Base-by-base conservation (phyloP, 2,888 invertebrate genomes). In the Mystacides longicornis region DNA sequence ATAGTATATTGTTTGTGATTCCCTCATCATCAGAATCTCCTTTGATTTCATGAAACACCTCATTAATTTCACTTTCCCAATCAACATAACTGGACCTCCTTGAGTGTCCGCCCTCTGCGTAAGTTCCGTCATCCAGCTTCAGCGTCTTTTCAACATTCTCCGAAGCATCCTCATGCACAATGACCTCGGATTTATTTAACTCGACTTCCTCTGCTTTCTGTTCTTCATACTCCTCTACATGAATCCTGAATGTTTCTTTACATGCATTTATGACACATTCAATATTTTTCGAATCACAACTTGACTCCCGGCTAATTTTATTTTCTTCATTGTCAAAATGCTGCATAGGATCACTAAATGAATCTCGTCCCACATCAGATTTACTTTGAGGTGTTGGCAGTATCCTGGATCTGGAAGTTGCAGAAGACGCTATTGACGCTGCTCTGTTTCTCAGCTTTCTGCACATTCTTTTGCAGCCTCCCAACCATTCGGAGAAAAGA, bases 401-500 rank as follows among this genome's bases (percentile, higher is more conserved):
- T 21, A 61, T 55, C 27, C 49, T 43, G 1, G 56, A 56, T 20
- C 48, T 18, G 7, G 51, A 48, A 19, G 51, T 51, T 20, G 14
- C 23, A 5, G 57, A 49, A 3, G 51, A 43, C 4, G 23, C 37
- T 4, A 56, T 23, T 7, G 56, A 46, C n/a, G 51, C 50, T 14
- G 33, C 33, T 33, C 62, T 46, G 23, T 60, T 23, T 63, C 64
- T 64, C 43, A 68, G 69, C 18, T 63, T 62, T 59, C 72, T 69
- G 62, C 84, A 85, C 63, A 78, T 77, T 64, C 78, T 80, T 0
- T 83, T 74, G 58, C 84, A 83, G 2, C 86, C 86, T 19, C 86
- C 85, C 65, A 86, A 80, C 72, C 82, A 83, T 72, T 89, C 89
- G 0, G 85, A 82, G 14, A 83, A 63, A 9, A 89, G 69, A 2